These are phyloP conservation scores for Arenaria interpres DNA, from an alignment of 2,113 vertebrate species.

Conservation along the genomic window DNA sequence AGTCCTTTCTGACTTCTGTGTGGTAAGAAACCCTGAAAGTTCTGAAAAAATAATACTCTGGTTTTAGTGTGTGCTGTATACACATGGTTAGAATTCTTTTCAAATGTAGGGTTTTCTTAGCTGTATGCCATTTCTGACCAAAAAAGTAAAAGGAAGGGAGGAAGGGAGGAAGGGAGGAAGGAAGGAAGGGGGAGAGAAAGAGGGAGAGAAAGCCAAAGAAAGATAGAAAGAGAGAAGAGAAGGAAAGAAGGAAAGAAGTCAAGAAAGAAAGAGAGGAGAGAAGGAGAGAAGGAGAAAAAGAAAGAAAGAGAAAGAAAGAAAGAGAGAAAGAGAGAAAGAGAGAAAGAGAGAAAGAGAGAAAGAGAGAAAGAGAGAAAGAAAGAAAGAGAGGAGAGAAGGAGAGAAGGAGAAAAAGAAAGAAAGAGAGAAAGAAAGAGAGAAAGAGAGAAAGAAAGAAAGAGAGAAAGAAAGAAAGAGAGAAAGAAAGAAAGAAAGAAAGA, in stretches of 20 bases:
- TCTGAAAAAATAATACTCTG: background rate
- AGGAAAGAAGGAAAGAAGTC: fast-evolving
- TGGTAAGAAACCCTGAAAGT: background rate
- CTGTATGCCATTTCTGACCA: background rate
- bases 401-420: fast-evolving
- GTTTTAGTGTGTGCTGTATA: background rate
- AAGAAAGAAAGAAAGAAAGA: fast-evolving
- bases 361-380: fast-evolving
- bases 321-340: too few relatives aligned
- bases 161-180: background rate
- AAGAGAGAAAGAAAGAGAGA: too few relatives aligned
- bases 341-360: fast-evolving
- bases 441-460: fast-evolving
- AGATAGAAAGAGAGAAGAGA: too few relatives aligned
- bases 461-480: fast-evolving
- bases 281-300: fast-evolving
- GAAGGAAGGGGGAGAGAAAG: background rate
- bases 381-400: fast-evolving
- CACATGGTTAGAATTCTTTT: background rate
- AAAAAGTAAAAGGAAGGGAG: background rate
- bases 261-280: too few relatives aligned
- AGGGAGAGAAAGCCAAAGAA: fast-evolving
- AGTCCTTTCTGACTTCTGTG: background rate
- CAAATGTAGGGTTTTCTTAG: background rate
- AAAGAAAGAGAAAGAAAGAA: fast-evolving